These are phyloP conservation scores for Sturmia bella DNA, from an alignment of 2,888 invertebrate species.

Conservation along the genomic window DNA sequence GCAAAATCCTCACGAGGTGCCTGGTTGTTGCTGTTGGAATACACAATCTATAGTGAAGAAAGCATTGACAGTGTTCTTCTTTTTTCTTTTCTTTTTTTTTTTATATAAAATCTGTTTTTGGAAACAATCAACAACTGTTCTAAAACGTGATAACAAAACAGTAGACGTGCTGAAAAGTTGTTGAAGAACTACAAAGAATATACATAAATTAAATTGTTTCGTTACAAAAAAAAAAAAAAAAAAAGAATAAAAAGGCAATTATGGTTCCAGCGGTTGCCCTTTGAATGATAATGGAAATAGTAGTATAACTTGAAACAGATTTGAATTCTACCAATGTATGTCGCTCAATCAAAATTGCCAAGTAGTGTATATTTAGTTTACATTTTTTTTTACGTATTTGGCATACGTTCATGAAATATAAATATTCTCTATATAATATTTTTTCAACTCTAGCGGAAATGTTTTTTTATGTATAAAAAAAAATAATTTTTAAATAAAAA, in stretches of 20 bases:
- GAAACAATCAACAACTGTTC: constrained; percentile 51
- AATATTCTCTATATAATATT: no score
- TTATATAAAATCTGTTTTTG: constrained; percentile 47
- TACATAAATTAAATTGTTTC: constrained; percentile 20
- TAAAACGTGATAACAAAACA: constrained; percentile 61
- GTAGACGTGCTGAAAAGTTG: constrained; percentile 65
- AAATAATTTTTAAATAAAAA: no score
- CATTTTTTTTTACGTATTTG: no score
- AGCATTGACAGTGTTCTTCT: constrained; percentile 6
- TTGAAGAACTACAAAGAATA: constrained; percentile 13
- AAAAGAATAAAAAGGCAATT: constrained; percentile 55
- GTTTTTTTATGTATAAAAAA: no score
- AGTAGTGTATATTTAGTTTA: no score
- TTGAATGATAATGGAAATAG: constrained; percentile 38
- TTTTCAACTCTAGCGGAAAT: no score
- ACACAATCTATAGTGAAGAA: background rate
- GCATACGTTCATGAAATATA: no score
- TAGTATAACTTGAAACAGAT: background rate
- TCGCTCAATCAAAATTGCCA: no score
- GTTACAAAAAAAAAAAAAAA: background rate
- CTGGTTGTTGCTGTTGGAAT: constrained; percentile 22
- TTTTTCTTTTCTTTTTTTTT: background rate
- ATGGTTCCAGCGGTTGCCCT: constrained; percentile 69
- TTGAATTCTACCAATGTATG: no score
- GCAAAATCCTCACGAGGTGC: constrained; percentile 64